These are phyloP conservation scores for Riptortus pedestris DNA, from an alignment of 1,140 invertebrate species.

Conservation along the genomic window DNA sequence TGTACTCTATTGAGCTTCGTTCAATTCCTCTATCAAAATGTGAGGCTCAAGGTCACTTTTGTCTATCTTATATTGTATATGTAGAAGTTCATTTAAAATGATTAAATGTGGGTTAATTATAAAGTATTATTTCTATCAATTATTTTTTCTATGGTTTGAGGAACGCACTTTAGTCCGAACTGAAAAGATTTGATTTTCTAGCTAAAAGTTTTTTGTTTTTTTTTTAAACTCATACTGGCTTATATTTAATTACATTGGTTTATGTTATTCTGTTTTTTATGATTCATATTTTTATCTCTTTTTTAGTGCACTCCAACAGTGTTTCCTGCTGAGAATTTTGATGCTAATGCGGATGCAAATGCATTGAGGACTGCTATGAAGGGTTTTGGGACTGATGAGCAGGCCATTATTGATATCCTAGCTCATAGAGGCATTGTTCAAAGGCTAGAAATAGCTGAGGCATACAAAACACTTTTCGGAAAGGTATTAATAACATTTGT, in stretches of 20 bases:
- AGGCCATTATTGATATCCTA: slow-evolving; percentile 81
- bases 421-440: slow-evolving; percentile 79
- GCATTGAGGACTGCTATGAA: slow-evolving; percentile 88
- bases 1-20: no score
- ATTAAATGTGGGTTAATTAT: no score
- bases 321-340: slow-evolving; percentile 71
- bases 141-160: no score
- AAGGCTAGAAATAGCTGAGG: slow-evolving; percentile 76
- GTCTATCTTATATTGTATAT: no score
- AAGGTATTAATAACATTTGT: slow-evolving; percentile 52
- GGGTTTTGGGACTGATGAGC: slow-evolving; percentile 84
- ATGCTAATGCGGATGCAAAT: slow-evolving; percentile 77
- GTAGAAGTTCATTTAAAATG: no score
- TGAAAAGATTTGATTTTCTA: no score
- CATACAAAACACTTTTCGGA: slow-evolving; percentile 88
- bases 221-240: no score
- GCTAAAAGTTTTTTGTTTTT: no score
- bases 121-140: not conserved
- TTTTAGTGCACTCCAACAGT: slow-evolving; percentile 75
- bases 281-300: slow-evolving; percentile 26
- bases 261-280: no score
- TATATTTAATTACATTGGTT: no score
- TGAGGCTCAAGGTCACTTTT: no score
- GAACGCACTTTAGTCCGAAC: not conserved
- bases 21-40: no score